Conservation (phyloP, 2,113 vertebrate species). For the Bufo bufo region DNA sequence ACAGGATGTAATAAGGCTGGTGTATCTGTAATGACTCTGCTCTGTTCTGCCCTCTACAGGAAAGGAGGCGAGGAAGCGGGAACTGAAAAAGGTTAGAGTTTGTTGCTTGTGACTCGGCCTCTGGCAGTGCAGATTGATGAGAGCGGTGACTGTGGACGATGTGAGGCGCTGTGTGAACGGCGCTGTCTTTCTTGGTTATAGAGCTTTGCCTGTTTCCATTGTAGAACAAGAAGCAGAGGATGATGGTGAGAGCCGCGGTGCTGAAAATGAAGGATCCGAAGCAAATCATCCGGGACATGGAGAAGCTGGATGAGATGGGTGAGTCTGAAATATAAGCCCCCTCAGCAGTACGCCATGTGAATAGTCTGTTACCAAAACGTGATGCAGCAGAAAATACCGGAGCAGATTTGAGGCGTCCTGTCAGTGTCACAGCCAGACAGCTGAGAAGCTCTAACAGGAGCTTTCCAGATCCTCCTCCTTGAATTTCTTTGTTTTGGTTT, state of each 20-base stretch:
- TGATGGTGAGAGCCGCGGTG: slow-evolving; percentile 98
- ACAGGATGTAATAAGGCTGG: no score
- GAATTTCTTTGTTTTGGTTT: no score
- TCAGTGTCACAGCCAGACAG: no score
- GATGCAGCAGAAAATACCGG: no score
- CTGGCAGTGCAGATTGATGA: not conserved
- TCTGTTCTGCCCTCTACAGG: slow-evolving; percentile 71
- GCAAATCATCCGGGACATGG: slow-evolving; percentile 98
- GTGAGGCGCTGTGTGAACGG: not conserved
- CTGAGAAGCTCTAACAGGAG: no score
- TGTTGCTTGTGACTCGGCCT: not conserved
- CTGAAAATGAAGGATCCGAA: slow-evolving; percentile 99
- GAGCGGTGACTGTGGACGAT: not conserved
- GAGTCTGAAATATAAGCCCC: slow-evolving; percentile 54
- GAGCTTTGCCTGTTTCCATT: not conserved
- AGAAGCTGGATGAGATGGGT: slow-evolving; percentile 99
- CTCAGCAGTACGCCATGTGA: no score
- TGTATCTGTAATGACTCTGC: not conserved
- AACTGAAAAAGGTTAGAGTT: slow-evolving; percentile 91
- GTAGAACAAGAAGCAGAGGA: slow-evolving; percentile 98
- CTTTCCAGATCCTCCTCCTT: no score
- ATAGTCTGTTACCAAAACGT: no score
- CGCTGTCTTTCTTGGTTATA: not conserved
- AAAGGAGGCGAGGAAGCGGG: slow-evolving; percentile 97
- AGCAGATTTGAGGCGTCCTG: no score